Percentiles rank a stretch among this genome's conserved stretches.
phyloP scores from a whole-genome alignment of 1,140 invertebrate genomes.

The Diuraphis noxia region DNA sequence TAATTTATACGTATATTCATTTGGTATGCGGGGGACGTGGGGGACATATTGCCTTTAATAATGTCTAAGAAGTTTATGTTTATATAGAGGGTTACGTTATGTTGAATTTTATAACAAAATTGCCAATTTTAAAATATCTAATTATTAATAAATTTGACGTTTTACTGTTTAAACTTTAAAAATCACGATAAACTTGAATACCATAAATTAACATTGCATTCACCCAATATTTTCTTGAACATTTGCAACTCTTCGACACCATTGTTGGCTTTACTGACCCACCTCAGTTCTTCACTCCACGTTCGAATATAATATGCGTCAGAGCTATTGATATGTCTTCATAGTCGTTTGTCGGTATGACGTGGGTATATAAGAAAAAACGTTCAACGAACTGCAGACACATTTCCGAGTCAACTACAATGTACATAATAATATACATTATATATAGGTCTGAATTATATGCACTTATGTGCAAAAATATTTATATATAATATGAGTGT shows the following conservation, averaged over 20 bases:
- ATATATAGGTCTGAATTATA: background rate
- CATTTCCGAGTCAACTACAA: background rate
- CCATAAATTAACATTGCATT: background rate
- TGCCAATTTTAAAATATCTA: background rate
- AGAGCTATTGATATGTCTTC: too few relatives aligned
- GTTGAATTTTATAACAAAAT: background rate
- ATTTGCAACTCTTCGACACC: too few relatives aligned
- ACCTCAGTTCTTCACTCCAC: background rate
- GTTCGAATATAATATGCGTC: background rate
- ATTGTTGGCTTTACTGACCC: background rate
- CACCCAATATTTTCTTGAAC: background rate
- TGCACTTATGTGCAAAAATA: background rate
- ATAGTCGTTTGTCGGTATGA: too few relatives aligned
- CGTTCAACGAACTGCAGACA: background rate
- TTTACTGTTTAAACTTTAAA: background rate
- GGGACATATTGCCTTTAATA: background rate
- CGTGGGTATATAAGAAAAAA: background rate
- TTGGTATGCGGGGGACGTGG: too few relatives aligned
- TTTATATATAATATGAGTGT: background rate
- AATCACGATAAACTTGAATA: background rate
- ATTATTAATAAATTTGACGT: background rate
- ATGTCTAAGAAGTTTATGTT: background rate
- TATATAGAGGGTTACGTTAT: background rate
- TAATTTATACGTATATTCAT: too few relatives aligned
- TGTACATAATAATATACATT: background rate